Evolutionary conservation across 2,797 vertebrate species (phyloP).

Genomic region (Pampus argenteus): DNA sequence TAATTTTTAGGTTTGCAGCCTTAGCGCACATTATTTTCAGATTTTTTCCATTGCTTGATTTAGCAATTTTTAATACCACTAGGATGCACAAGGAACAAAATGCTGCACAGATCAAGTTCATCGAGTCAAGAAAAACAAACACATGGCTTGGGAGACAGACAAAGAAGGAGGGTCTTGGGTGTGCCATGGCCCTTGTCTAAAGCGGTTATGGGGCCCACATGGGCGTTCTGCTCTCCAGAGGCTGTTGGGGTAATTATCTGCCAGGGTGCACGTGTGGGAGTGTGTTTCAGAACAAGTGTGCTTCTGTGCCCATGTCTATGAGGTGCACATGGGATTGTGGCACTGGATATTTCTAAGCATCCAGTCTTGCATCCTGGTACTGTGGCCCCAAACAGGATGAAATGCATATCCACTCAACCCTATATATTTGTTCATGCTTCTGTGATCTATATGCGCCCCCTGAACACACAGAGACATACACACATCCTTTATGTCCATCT

Average conservation of each 20-base stretch:
- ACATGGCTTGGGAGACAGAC: constrained; percentile 69
- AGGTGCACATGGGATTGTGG: constrained; percentile 38
- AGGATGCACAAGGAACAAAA: constrained; percentile 41
- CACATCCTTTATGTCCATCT: constrained; percentile 7
- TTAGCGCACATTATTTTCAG: constrained; percentile 8
- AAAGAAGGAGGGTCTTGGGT: constrained; percentile 73
- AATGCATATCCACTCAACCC: constrained; percentile 44
- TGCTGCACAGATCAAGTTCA: constrained; percentile 72
- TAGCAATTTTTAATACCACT: constrained; percentile 20
- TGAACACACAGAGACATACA: neutral
- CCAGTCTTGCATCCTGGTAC: constrained; percentile 15
- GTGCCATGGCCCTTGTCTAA: constrained; percentile 79
- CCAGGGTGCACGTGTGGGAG: constrained; percentile 65
- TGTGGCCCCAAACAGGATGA: constrained; percentile 42
- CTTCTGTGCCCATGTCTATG: constrained; percentile 43
- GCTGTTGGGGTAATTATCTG: constrained; percentile 80
- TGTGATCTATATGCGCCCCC: constrained; percentile 25
- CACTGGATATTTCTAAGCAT: constrained; percentile 12
- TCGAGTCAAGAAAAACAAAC: constrained; percentile 80
- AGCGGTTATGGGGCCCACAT: constrained; percentile 77
- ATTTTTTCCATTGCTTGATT: constrained; percentile 16
- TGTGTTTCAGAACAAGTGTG: constrained; percentile 38
- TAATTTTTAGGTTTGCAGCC: neutral
- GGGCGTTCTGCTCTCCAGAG: constrained; percentile 74
- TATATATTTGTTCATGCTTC: constrained; percentile 26